Base-by-base conservation (phyloP, 2,113 vertebrate genomes). In the Tachuris rubrigastra region DNA sequence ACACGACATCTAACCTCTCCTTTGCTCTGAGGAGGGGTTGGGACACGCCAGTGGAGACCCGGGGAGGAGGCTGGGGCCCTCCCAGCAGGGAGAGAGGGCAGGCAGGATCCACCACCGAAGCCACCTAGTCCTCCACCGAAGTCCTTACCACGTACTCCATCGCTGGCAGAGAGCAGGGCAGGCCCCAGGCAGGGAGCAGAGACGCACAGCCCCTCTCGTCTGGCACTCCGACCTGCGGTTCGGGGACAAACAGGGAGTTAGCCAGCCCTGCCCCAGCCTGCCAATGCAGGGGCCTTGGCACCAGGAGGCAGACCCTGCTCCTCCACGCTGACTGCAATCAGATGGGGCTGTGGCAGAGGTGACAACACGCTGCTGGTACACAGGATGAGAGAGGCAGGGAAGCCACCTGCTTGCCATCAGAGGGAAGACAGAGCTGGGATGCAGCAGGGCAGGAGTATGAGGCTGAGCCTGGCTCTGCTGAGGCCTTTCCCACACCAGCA, bases 131-230 rank as follows among this genome's bases (percentile, higher is more conserved):
- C 93, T 95, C 93, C 96, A 95, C 96, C 94, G n/a, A 46, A 41
- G 69, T 92, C 95, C 96, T 97, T 97, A 97, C 96, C 96, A 97
- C 96, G 2, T 97, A 97, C 94, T 97, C 96, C 96, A 97, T 97
- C 87, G 89, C 35, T 0, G 93, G 90, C n/a, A 6, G 73, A 87
- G 93, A 89, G 87, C 94, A 87, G 91, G 91, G 91, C 77, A 55
- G 93, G 81, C 88, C 91, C 88, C 5, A 1, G 95, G 93, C 88
- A 55, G 88, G 89, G 88, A 93, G 73, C 83, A 90, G 93, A 92
- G 84, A 50, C 35, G 4, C 85, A 89, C 56, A 90, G 95, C 81
- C 95, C 94, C 87, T 97, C 89, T 95, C 27, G 89, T 95, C 92
- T 41, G 96, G 76, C 69, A 47, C 60, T 91, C 72, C 12, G 0